These are phyloP conservation scores for Neoaliturus tenellus DNA, from an alignment of 2,888 invertebrate species.

Conservation along the genomic window DNA sequence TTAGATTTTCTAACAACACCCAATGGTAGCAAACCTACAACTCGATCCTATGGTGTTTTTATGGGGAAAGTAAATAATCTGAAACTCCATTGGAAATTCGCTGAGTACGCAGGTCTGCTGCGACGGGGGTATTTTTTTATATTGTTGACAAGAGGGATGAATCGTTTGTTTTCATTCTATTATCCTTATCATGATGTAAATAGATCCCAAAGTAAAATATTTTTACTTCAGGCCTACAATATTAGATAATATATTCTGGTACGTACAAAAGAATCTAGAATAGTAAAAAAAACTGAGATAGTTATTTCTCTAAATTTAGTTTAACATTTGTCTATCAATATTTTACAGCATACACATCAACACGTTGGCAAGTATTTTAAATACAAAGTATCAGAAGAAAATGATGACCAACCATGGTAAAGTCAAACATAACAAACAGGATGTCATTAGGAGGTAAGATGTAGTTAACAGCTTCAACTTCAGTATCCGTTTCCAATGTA, in stretches of 20 bases:
- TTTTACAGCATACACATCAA: slow-evolving; percentile 76
- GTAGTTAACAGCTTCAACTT: too few relatives aligned
- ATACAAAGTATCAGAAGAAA: slow-evolving; percentile 78
- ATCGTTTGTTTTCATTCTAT: neutral
- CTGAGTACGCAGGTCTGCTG: too few relatives aligned
- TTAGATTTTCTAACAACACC: too few relatives aligned
- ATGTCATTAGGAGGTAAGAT: slow-evolving; percentile 75
- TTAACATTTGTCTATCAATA: neutral
- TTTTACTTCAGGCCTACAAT: neutral
- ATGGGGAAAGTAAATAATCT: too few relatives aligned
- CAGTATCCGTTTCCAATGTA: too few relatives aligned
- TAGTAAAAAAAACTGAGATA: neutral
- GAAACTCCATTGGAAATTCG: too few relatives aligned
- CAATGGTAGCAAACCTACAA: too few relatives aligned
- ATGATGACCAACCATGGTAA: slow-evolving; percentile 80
- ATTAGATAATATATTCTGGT: neutral
- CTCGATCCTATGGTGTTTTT: too few relatives aligned
- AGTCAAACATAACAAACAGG: slow-evolving; percentile 76
- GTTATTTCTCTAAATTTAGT: neutral
- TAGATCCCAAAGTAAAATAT: neutral
- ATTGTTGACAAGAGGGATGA: too few relatives aligned
- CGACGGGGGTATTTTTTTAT: too few relatives aligned
- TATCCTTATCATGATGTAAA: neutral
- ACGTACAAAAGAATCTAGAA: neutral
- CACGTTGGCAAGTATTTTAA: slow-evolving; percentile 83